These are phyloP conservation scores for Enteromius unitaeniatus DNA, from an alignment of 2,797 vertebrate species.

Conservation along the genomic window DNA sequence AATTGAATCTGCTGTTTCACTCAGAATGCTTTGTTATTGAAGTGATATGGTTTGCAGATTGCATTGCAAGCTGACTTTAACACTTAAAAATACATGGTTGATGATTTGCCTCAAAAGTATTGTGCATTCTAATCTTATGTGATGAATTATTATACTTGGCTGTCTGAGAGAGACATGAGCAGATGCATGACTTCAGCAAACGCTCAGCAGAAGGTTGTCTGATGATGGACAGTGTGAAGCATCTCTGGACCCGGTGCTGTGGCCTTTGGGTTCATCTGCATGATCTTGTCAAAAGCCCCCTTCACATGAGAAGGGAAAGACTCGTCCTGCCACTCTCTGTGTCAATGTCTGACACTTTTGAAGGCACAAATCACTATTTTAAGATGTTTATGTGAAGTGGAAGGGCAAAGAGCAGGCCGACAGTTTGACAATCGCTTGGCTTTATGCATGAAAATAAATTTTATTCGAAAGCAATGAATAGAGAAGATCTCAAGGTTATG, in stretches of 20 bases:
- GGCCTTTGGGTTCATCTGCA: slow-evolving; percentile 65
- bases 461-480: slow-evolving; percentile 7
- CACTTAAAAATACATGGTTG: neutral
- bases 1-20: neutral
- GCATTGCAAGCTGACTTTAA: neutral
- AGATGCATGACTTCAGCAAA: slow-evolving; percentile 18
- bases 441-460: slow-evolving; percentile 18
- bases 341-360: slow-evolving; percentile 76
- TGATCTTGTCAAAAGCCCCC: slow-evolving; percentile 60
- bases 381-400: slow-evolving; percentile 76
- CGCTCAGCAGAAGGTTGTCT: neutral
- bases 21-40: neutral
- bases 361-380: slow-evolving; percentile 67
- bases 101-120: neutral
- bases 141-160: neutral
- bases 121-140: neutral
- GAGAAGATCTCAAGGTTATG: neutral
- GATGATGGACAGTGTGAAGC: slow-evolving; percentile 47
- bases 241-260: slow-evolving; percentile 25
- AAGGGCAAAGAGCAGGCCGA: slow-evolving; percentile 61
- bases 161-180: neutral
- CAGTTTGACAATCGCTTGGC: slow-evolving; percentile 3
- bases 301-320: slow-evolving; percentile 64
- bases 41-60: neutral
- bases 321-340: slow-evolving; percentile 74